Conservation (phyloP, 1,140 invertebrate species). For the Mya arenaria region DNA sequence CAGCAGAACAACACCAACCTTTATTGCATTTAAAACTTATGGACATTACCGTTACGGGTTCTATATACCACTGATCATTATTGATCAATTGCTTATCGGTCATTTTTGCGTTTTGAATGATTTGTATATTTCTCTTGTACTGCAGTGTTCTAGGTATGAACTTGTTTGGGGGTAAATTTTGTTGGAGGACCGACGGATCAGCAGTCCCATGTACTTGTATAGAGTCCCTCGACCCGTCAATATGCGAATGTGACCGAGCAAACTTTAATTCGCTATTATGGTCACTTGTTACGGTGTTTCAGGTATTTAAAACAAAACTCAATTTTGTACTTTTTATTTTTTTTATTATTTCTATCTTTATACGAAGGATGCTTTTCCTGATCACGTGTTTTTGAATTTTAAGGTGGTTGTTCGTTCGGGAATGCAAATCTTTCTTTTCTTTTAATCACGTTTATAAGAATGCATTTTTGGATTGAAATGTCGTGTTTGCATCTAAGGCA, state of each 20-base stretch:
- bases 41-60: too few species aligned
- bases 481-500: too few species aligned
- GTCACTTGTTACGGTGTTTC: slow-evolving; percentile 99
- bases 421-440: too few species aligned
- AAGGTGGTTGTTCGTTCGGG: too few species aligned
- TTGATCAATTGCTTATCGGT: too few species aligned
- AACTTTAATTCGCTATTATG: slow-evolving; percentile 99
- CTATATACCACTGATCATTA: too few species aligned
- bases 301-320: slow-evolving; percentile 87
- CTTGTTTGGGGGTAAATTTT: slow-evolving; percentile 99
- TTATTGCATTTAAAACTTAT: too few species aligned
- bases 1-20: too few species aligned
- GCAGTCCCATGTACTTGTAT: slow-evolving; percentile 91
- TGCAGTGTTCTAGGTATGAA: slow-evolving; percentile 89
- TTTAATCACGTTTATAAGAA: too few species aligned
- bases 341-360: slow-evolving; percentile 3
- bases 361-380: slow-evolving; percentile 18
- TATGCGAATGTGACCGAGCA: slow-evolving; percentile 88
- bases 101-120: too few species aligned
- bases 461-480: too few species aligned
- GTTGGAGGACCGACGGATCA: slow-evolving; percentile 92
- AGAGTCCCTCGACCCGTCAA: slow-evolving; percentile 87
- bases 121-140: slow-evolving; percentile 67
- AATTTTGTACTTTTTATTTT: slow-evolving; percentile 18
- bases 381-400: slow-evolving; percentile 18